Percentiles rank a stretch among this genome's conserved stretches.
phyloP scores from a whole-genome alignment of 2,113 vertebrate species.

The Stegostoma tigrinum region DNA sequence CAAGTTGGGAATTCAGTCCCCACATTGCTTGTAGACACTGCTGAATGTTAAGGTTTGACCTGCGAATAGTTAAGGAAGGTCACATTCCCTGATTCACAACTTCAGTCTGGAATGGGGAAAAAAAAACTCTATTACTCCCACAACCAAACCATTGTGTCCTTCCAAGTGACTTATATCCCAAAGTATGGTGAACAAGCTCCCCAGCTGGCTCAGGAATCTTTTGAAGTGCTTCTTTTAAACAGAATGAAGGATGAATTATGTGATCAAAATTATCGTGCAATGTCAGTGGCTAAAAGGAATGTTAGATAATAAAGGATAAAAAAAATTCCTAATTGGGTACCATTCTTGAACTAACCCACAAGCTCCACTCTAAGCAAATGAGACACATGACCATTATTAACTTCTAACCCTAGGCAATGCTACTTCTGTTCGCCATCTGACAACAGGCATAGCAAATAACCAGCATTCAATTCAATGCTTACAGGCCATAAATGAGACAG shows the following conservation, averaged over 20 bases:
- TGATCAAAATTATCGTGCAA: no score
- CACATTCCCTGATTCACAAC: not conserved
- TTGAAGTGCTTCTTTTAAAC: not conserved
- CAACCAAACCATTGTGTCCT: not conserved
- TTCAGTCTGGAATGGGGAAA: not conserved
- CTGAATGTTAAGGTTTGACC: not conserved
- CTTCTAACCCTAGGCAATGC: not conserved
- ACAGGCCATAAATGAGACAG: not conserved
- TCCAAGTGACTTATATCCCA: not conserved
- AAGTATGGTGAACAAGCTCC: not conserved
- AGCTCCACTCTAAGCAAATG: not conserved
- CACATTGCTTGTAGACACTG: not conserved
- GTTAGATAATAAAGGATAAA: slow-evolving; percentile 16
- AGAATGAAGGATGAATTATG: not conserved
- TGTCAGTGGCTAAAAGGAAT: not conserved
- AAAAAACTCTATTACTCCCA: not conserved
- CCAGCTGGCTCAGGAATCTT: not conserved
- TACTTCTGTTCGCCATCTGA: not conserved
- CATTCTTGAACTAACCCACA: not conserved
- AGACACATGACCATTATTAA: not conserved
- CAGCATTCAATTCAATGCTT: not conserved
- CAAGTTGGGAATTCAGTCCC: not conserved
- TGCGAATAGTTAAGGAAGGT: not conserved
- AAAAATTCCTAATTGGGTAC: slow-evolving; percentile 4
- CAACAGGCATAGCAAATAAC: not conserved